phyloP scores from a whole-genome alignment of 2,797 vertebrate species.

The Hydrocynus forskahlii region DNA sequence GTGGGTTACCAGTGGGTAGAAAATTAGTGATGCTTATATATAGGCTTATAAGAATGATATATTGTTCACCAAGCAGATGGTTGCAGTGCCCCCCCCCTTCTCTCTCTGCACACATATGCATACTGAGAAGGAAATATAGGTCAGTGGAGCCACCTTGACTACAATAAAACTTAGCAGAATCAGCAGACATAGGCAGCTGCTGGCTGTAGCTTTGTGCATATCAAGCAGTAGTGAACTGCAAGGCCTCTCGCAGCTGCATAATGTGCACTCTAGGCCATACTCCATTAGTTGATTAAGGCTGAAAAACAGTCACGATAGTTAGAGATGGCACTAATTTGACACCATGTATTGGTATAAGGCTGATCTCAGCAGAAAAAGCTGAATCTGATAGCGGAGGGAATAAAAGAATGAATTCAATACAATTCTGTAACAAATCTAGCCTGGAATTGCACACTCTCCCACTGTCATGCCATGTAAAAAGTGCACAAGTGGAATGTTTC shows the following conservation, averaged over 20 bases:
- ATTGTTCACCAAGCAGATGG: not conserved
- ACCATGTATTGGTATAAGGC: no score
- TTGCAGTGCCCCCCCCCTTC: not conserved
- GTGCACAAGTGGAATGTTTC: no score
- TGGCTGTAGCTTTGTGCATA: constrained; percentile 42
- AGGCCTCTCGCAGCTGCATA: constrained; percentile 37
- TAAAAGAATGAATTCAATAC: no score
- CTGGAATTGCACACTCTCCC: no score
- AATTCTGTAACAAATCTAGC: no score
- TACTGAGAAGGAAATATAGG: constrained; percentile 62
- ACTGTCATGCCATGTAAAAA: no score
- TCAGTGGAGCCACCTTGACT: constrained; percentile 61
- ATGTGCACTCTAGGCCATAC: constrained; percentile 19
- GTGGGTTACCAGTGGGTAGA: constrained; percentile 1
- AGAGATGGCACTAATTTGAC: not conserved
- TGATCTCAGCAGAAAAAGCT: no score
- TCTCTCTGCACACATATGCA: not conserved
- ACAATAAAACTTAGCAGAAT: constrained; percentile 44
- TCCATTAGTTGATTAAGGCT: constrained; percentile 18
- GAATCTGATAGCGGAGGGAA: no score
- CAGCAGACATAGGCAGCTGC: constrained; percentile 47
- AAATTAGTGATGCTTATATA: not conserved
- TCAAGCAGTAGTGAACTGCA: constrained; percentile 32
- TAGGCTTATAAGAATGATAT: not conserved
- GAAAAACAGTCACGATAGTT: constrained; percentile 4